Conservation (phyloP, 1,140 invertebrate genomes). For the Bombus superbus region DNA sequence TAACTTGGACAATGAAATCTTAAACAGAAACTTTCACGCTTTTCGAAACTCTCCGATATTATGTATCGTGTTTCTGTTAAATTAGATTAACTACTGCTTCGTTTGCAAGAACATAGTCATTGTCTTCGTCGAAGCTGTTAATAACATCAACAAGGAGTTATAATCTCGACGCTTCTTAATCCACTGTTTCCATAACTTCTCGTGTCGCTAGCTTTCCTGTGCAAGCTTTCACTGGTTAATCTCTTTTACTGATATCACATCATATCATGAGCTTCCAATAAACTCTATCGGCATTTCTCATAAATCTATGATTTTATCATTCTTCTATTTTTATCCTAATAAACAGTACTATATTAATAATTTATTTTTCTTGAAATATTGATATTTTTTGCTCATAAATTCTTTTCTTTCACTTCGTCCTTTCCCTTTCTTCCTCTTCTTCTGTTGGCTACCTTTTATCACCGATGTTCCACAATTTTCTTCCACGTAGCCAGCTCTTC, state of each 20-base stretch:
- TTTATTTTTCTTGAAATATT: background rate
- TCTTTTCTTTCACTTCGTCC: background rate
- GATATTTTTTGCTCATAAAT: background rate
- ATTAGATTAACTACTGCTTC: conserved; percentile 17
- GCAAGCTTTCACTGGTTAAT: background rate
- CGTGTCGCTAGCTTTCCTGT: background rate
- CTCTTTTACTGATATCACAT: background rate
- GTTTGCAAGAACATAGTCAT: background rate
- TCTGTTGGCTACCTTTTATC: background rate
- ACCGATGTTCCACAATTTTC: background rate
- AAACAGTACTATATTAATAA: background rate
- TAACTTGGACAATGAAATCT: too few species aligned
- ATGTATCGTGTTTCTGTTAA: background rate
- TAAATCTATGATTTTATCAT: background rate
- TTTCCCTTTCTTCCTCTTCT: background rate
- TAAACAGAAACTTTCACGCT: background rate
- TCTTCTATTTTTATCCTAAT: background rate
- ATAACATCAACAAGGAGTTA: conserved; percentile 43
- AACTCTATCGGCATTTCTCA: too few species aligned
- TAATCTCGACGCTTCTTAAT: conserved; percentile 66
- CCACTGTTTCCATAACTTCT: conserved; percentile 37
- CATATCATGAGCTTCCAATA: background rate
- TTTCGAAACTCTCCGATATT: background rate
- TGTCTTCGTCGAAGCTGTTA: conserved; percentile 4
- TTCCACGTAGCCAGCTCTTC: background rate